Base-by-base conservation (phyloP, 2,888 invertebrate species). In the Pharmacophagus antenor region DNA sequence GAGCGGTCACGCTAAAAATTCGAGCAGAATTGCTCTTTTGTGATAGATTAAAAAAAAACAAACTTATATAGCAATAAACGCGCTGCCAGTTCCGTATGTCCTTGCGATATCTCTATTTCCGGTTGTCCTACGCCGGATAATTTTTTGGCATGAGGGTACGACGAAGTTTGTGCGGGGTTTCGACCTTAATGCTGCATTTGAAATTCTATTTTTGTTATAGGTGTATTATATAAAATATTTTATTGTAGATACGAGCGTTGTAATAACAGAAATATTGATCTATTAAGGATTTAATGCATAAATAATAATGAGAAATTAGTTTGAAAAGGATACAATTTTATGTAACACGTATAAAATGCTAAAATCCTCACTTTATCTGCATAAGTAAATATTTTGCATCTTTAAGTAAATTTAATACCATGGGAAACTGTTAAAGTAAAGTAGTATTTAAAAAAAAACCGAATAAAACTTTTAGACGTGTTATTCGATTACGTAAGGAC, bases 91-190 rank as follows among this genome's bases (percentile, higher is more conserved):
- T 60, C 60, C 60, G 60, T 31, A 17, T 60, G 60, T 51, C 60
- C 60, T 60, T 55, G 55, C 46, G 50, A 44, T 51, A 60, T 60
- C 54, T 46, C 27, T 42, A 46, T 27, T 55, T 60, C 60, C 60
- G 44, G 50, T 37, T 44, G 60, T 50, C 50, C 59, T 59, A 55
- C 49, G 23, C 20, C 49, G 37, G 22, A 31, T 22, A 25, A 22
- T 55, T 55, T 59, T 60, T 60, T 55, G 50, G 55, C 60, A 50
- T 46, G 55, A 55, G 54, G 50, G 51, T 25, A 49, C 21, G 42
- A 41, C 41, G 48, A 53, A 53, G 20, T 22, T 7, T 44, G 23
- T 37, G 7, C 7, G 10, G 20, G 12, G 46, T 41, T 22, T 17
- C 21, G 53, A 21, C 58, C 41, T 58, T 37, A 47, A 47, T n/a